phyloP scores from a whole-genome alignment of 2,797 vertebrate species.

The Petrocephalus sullivani region DNA sequence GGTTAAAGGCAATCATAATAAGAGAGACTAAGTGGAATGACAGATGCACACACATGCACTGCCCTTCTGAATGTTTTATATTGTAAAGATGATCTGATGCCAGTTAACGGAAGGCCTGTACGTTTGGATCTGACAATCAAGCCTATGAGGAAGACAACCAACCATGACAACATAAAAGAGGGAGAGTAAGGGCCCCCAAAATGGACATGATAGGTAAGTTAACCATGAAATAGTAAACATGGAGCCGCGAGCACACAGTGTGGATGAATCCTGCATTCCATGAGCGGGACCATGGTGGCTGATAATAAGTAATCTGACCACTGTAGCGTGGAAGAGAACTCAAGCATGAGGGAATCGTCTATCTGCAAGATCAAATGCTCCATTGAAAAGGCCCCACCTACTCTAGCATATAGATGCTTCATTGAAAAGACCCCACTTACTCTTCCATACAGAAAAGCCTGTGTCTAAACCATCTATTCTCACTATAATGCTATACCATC shows the following conservation, averaged over 20 bases:
- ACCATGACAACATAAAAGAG: neutral
- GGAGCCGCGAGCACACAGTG: neutral
- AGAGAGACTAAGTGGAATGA: neutral
- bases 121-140: neutral
- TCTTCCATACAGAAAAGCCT: neutral
- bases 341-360: conserved; percentile 42
- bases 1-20: conserved; percentile 8
- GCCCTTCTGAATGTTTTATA: neutral
- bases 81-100: neutral
- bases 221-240: neutral
- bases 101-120: neutral
- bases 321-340: conserved; percentile 34
- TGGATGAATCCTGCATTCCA: neutral
- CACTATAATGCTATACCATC: neutral
- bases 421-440: no score
- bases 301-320: conserved; percentile 25
- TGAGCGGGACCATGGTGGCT: neutral
- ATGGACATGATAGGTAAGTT: neutral
- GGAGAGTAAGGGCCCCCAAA: neutral
- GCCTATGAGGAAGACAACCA: neutral
- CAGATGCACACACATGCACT: neutral
- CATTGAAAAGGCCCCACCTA: neutral
- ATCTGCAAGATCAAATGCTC: conserved; percentile 35
- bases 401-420: neutral
- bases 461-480: neutral